Evolutionary conservation across 2,888 invertebrate species (phyloP), one percentile per base, ranked within the genome.

Genomic region (Temnothorax ravouxi): DNA sequence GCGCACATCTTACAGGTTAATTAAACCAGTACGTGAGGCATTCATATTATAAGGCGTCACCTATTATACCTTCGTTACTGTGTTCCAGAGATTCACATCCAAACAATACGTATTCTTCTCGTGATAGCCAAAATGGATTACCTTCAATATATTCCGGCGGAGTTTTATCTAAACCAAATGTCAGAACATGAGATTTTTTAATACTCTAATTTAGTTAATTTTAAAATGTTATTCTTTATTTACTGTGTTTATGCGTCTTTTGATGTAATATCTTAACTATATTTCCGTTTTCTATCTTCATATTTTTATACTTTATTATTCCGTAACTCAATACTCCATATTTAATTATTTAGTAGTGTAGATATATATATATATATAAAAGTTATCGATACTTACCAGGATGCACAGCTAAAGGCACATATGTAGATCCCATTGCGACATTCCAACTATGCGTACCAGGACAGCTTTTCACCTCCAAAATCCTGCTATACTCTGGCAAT

Each of bases 381-480:
- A 56, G 3, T n/a, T 66, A 29, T 56, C 44, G 21, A 64, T 72
- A 81, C 85, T 90, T 87, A 95, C 95, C 94, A 76, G 94, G 93
- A 91, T 95, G 94, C 75, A 94, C 93, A 79, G 94, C 93, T 88
- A 95, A 92, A 88, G 94, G 93, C 89, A 95, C 93, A 86, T 94
- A 94, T 56, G 94, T 94, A 75, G 95, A 95, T 72, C 95, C 95
- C 95, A 95, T 94, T 47, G 94, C 95, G 38, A 95, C 95, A 88
- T 95, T 95, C 95, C 94, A 95, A 84, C 94, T 95, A 85, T 94
- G 94, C 47, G 93, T 93, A 83, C 94, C 94, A 50, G 94, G 94
- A 88, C 93, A 94, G 87, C 93, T 94, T 85, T 89, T 92, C 29
- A 95, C 94, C 84, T 95, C 94, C 76, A 95, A 91, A 84, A 95